Evolutionary conservation across 2,797 vertebrate species (phyloP).

Genomic region (Epinephelus awoara): DNA sequence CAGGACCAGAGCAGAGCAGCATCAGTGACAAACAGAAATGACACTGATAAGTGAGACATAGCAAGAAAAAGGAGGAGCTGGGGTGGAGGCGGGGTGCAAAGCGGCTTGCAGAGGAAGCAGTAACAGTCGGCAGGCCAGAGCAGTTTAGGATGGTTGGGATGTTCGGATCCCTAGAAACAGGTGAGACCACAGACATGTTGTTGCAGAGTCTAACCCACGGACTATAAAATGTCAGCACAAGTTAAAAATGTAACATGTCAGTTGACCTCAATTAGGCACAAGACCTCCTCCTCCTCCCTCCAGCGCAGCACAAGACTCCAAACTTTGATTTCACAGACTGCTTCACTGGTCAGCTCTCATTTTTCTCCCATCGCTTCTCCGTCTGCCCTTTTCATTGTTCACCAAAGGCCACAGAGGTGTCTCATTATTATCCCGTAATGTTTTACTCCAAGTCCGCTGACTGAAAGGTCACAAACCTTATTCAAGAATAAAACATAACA

Average conservation of each 20-base stretch:
- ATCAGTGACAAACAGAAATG: too few relatives aligned
- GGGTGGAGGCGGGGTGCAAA: too few relatives aligned
- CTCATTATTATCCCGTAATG: conserved; percentile 70
- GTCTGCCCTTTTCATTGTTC: conserved; percentile 64
- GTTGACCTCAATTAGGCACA: conserved; percentile 45
- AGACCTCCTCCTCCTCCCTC: conserved; percentile 35
- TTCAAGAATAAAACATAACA: conserved; percentile 53
- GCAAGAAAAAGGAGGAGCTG: too few relatives aligned
- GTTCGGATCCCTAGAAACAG: background rate
- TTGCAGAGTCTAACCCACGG: conserved; percentile 17
- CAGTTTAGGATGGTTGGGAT: background rate
- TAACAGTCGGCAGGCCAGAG: too few relatives aligned
- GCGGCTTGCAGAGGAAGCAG: too few relatives aligned
- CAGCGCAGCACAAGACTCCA: conserved; percentile 42
- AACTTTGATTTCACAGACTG: conserved; percentile 70
- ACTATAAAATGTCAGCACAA: conserved; percentile 38
- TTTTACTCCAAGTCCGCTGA: conserved; percentile 56
- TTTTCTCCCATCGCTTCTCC: conserved; percentile 37
- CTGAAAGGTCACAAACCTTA: conserved; percentile 69
- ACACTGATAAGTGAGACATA: too few relatives aligned
- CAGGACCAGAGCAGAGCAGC: too few relatives aligned
- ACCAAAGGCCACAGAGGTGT: conserved; percentile 67
- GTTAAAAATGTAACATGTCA: conserved; percentile 42
- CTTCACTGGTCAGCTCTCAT: conserved; percentile 59
- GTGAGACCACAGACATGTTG: conserved; percentile 14